Base-by-base conservation (phyloP, 2,113 vertebrate species). In the Oreochromis spilurus region DNA sequence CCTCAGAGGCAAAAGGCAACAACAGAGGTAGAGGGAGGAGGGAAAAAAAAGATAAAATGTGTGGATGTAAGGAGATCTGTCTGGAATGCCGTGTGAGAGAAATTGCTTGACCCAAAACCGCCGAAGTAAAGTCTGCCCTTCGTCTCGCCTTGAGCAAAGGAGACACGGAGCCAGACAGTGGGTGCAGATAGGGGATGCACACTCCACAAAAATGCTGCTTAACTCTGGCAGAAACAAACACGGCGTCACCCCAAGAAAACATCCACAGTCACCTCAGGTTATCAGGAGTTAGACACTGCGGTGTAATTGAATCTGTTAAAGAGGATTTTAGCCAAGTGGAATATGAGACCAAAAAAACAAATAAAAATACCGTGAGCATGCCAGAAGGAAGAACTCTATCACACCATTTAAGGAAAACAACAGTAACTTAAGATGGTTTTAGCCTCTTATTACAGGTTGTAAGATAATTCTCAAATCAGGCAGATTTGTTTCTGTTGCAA, bases 51-150 rank as follows among this genome's bases (percentile, higher is more conserved):
- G 7, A 10, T 5, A 34, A 83, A 78, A 86, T 86, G 81, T 82
- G 77, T 55, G 78, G 58, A 84, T 88, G 93, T 92, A 94, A 94
- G 84, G 79, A 85, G 88, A 94, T 94, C 90, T 78, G 90, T 82
- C 89, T 93, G 93, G 94, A 94, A 95, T 94, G 92, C 48, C 43
- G 48, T 38, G 85, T 80, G 81, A 93, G 91, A 87, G 81, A 92
- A 77, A 77, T 92, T 84, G 87, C 92, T 89, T 85, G 92, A 93
- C 83, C 31, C 79, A 82, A 88, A 94, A 91, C 93, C 81, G 9
- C 70, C 16, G 84, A 82, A 58, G 26, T 57, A 85, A 88, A 86
- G 89, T 45, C 72, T 88, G 87, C 87, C 78, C 55, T 36, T 31
- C 10, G 1, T 77, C 83, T 84, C 24, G 65, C 31, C 82, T 89